Evolutionary conservation across 2,797 vertebrate genomes (phyloP), one percentile per base, ranked within the genome.

Genomic region (Eurystomus glaucurus): DNA sequence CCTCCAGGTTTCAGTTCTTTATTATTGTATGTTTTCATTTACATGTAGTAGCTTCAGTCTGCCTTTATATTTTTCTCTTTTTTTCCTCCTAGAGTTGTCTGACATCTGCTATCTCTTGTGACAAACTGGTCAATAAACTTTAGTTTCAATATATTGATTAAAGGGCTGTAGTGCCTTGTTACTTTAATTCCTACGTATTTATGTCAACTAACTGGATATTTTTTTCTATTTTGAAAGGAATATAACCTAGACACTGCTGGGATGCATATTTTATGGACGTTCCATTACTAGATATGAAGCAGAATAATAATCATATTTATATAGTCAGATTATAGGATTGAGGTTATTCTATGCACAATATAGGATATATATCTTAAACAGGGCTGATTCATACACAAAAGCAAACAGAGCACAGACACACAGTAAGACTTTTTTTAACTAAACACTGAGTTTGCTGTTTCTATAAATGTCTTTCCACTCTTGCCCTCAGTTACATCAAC

Each of bases 391-490:
- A 88, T 48, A 72, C 23, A 62, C 77, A 93, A 60, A 96, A 60
- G 48, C 64, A 48, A 91, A 62, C 35, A 45, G 66, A 71, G 79
- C 52, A 54, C 35, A 66, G 13, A 52, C 55, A 71, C 60, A 81
- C 35, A 76, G 6, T 78, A 66, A 58, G 93, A 72, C 65, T 84
- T 92, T 82, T 90, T 85, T 78, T 8, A 79, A 87, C 76, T 91
- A 46, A 90, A 93, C 92, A 95, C 66, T 92, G 90, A 91, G 84
- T 88, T 88, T 96, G 94, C 97, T 97, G 91, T 96, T 96, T 82
- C 79, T 88, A 23, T 96, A 96, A 98, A 96, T 90, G 81, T 95
- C 97, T 96, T 98, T 97, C 97, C 88, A 98, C 95, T 90, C 85
- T 76, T 94, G 80, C 94, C 95, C 96, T 98, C 95, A 96, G 46